phyloP scores from a whole-genome alignment of 2,888 invertebrate genomes.

The Drosophila demipolita region DNA sequence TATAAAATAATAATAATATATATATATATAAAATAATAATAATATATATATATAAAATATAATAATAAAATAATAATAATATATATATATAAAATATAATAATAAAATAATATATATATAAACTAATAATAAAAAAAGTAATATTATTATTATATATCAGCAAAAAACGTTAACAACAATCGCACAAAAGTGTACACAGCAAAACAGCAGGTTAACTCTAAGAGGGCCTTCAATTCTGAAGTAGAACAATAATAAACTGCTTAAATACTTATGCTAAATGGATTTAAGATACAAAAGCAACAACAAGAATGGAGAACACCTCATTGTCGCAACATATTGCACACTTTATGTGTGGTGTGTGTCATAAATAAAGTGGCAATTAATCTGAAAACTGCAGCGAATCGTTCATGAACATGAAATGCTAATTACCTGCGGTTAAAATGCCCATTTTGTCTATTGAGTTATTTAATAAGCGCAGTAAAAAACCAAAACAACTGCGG shows the following conservation, averaged over 20 bases:
- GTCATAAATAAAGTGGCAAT: constrained; percentile 71
- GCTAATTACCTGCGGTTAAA: constrained; percentile 68
- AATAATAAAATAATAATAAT: too few species aligned
- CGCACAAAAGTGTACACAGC: background rate
- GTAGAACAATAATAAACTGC: constrained; percentile 21
- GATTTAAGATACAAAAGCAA: constrained; percentile 8
- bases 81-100: too few species aligned
- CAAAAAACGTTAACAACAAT: background rate
- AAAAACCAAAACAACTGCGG: constrained; percentile 13
- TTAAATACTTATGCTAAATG: constrained; percentile 46
- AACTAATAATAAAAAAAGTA: background rate
- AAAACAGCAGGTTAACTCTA: background rate
- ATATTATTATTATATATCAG: background rate
- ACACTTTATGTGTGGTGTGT: constrained; percentile 30
- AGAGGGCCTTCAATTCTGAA: constrained; percentile 9
- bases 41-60: too few species aligned
- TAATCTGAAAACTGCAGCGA: constrained; percentile 71
- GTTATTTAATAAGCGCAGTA: constrained; percentile 59
- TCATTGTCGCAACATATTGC: constrained; percentile 43
- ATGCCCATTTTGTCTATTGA: constrained; percentile 51
- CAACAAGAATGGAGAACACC: constrained; percentile 1
- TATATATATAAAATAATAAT: background rate
- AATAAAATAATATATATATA: too few species aligned
- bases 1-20: background rate
- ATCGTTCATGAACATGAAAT: constrained; percentile 70